phyloP scores from a whole-genome alignment of 1,140 invertebrate genomes.

The Caenorhabditis briggsae region DNA sequence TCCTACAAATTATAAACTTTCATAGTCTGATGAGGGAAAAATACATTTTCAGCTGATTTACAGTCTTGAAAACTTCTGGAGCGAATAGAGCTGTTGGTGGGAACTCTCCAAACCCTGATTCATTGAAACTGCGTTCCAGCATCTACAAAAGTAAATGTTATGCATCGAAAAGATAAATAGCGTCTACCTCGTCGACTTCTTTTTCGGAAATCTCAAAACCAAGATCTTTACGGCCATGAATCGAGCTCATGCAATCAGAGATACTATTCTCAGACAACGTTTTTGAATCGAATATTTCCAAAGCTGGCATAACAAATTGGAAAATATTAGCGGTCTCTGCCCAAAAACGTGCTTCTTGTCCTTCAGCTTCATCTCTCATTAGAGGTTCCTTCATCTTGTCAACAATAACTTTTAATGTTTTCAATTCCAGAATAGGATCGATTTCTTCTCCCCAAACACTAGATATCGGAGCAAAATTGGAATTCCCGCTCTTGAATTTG shows the following conservation, averaged over 20 bases:
- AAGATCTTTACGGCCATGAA: background rate
- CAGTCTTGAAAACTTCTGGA: background rate
- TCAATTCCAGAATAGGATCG: conserved; percentile 18
- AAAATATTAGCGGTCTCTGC: background rate
- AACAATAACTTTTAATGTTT: background rate
- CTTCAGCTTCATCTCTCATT: background rate
- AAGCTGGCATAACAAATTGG: background rate
- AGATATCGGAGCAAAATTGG: background rate
- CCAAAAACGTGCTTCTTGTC: background rate
- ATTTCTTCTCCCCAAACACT: background rate
- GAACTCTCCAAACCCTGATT: conserved; percentile 19
- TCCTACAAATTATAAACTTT: background rate
- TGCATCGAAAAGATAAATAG: background rate
- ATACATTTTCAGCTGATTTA: conserved; percentile 16
- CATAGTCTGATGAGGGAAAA: background rate
- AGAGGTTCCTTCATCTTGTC: background rate
- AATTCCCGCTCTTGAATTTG: background rate
- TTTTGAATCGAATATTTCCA: conserved; percentile 16
- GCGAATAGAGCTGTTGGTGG: background rate
- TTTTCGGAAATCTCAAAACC: background rate
- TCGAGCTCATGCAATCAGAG: background rate
- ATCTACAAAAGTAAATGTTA: background rate
- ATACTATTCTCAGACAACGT: background rate
- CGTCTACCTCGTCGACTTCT: background rate
- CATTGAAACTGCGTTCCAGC: conserved; percentile 16